Evolutionary conservation across 2,797 vertebrate species (phyloP).

Genomic region (Labroides dimidiatus): DNA sequence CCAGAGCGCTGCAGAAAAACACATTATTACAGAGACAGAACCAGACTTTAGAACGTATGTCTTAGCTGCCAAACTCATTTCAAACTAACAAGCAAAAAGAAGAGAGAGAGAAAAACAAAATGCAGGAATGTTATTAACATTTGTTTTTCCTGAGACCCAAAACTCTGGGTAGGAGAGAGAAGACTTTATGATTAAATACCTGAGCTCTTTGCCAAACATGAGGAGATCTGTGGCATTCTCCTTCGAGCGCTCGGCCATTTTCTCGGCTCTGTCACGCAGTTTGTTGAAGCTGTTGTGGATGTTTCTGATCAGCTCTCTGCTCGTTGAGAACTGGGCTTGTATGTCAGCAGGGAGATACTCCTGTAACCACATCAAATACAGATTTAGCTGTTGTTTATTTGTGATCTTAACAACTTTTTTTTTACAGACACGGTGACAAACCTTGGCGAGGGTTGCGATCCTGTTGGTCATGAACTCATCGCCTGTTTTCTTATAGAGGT

Average conservation of each 20-base stretch:
- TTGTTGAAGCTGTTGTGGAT: constrained; percentile 95
- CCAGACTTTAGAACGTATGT: constrained; percentile 7
- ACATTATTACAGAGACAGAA: constrained; percentile 24
- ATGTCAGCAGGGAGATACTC: constrained; percentile 95
- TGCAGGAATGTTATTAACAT: constrained; percentile 37
- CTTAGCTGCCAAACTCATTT: constrained; percentile 50
- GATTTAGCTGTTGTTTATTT: background rate
- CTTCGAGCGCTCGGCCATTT: constrained; percentile 91
- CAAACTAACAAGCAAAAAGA: too few species aligned
- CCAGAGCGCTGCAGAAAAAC: constrained; percentile 84
- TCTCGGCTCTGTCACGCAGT: constrained; percentile 93
- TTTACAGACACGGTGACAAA: constrained; percentile 54
- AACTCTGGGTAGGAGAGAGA: constrained; percentile 7
- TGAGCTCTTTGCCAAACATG: constrained; percentile 94
- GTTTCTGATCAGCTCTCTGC: constrained; percentile 94
- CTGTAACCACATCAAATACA: constrained; percentile 72
- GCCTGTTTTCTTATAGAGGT: constrained; percentile 90
- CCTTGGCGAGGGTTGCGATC: constrained; percentile 92
- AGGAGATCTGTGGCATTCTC: constrained; percentile 95
- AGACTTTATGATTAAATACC: constrained; percentile 79
- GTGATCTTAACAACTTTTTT: background rate
- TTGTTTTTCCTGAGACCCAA: constrained; percentile 19
- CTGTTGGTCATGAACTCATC: constrained; percentile 96
- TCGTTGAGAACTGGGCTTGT: constrained; percentile 92
- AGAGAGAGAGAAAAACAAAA: constrained; percentile 9